Evolutionary conservation across 1,140 invertebrate genomes (phyloP), one percentile per base, ranked within the genome.

Genomic region (Drosophila ironensis): DNA sequence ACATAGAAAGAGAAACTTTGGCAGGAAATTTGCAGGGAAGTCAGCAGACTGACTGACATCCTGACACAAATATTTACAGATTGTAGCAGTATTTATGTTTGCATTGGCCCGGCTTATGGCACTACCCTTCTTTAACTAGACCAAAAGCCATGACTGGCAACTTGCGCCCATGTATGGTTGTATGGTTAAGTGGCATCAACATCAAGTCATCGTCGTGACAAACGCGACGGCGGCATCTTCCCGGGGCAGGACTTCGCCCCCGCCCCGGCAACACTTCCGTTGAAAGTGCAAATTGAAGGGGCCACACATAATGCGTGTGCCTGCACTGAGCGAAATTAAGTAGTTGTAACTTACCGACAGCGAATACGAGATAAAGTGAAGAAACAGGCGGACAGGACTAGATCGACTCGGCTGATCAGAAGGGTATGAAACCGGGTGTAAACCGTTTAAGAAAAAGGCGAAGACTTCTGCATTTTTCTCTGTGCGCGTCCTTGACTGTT

Each of bases 1-100:
- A 9, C 27, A 6, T 8, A 2, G n/a, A 20, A 41, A 46, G 17
- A 5, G 30, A 63, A 63, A 61, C 8, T 63, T 63, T 24, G 56
- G 20, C 41, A 63, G 59, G 56, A 63, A 24, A 61, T 61, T 47
- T 63, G 60, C 27, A 48, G 42, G 56, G 41, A 63, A 63, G 59
- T 63, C 59, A n/a, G n/a, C n/a, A 24, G 42, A 60, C 40, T 59
- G 57, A 61, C 53, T 61, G 53, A 48, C 60, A 63, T 63, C 60
- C 57, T 63, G 60, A 11, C 60, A 63, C 60, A 63, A 69, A 69
- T 69, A 69, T 69, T 69, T 57, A 45, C 42, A 27, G 28, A 24
- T 41, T 68, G 63, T 69, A 56, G n/a, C 42, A 33, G 41, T 68
- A 46, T 54, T 46, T 68, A 46, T 40, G 33, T 53, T 30, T 41